These are phyloP conservation scores for Pemphigus obesinymphae DNA, from an alignment of 1,140 invertebrate species.

Conservation along the genomic window DNA sequence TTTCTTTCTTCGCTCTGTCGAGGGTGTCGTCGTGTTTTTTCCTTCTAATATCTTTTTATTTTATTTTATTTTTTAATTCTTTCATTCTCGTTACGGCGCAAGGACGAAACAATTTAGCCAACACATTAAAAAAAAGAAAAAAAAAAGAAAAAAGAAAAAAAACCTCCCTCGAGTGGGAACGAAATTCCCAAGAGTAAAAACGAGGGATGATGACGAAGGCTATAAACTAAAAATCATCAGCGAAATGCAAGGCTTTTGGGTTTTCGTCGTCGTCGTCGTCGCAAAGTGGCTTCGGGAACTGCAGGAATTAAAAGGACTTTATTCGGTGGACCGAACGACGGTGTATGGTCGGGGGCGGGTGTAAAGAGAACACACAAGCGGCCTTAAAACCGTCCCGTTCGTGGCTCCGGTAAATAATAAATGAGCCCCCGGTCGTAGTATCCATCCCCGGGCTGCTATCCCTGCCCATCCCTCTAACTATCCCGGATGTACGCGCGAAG, in stretches of 20 bases:
- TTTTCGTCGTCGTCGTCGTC: conserved; percentile 35
- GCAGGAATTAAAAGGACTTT: conserved; percentile 40
- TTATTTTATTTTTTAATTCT: conserved; percentile 37
- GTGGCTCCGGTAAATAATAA: conserved; percentile 36
- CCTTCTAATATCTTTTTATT: neutral
- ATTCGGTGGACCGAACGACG: conserved; percentile 16
- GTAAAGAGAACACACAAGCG: conserved; percentile 33
- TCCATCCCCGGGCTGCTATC: neutral
- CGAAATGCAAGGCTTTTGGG: conserved; percentile 35
- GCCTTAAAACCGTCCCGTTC: conserved; percentile 40
- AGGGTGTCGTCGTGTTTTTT: neutral
- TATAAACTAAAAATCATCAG: conserved; percentile 42
- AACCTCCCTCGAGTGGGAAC: conserved; percentile 23
- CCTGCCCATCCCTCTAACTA: neutral
- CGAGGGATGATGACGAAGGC: neutral
- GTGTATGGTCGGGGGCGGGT: neutral
- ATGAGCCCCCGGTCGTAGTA: conserved; percentile 21
- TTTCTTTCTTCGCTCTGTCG: conserved; percentile 22
- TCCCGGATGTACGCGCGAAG: neutral
- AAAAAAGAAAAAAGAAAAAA: conserved; percentile 23
- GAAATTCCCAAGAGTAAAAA: conserved; percentile 25
- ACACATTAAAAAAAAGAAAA: conserved; percentile 36
- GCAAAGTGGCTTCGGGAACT: conserved; percentile 37
- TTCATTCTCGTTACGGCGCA: neutral
- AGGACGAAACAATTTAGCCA: conserved; percentile 27